Conservation (phyloP, 2,797 vertebrate species). For the Eurystomus glaucurus region DNA sequence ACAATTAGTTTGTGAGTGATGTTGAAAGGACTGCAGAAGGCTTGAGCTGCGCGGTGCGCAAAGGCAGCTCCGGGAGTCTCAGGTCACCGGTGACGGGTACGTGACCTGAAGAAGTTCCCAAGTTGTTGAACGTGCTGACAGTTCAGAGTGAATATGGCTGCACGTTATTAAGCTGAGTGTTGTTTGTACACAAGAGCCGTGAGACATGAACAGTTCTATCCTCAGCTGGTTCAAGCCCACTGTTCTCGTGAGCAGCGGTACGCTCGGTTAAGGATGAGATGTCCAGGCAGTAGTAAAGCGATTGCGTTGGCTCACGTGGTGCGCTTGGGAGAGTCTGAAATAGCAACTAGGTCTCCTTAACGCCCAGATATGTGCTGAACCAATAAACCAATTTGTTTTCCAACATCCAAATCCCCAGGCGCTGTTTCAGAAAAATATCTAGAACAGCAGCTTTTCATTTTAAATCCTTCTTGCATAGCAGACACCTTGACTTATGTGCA, state of each 20-base stretch:
- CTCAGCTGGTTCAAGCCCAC: background rate
- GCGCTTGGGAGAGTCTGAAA: background rate
- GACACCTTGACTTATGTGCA: background rate
- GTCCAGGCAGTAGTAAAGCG: accelerated
- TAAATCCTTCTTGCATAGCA: background rate
- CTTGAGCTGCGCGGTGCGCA: background rate
- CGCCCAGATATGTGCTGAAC: background rate
- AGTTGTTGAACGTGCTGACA: background rate
- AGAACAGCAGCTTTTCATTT: slow-evolving; percentile 11
- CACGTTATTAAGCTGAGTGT: background rate
- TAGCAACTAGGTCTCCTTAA: background rate
- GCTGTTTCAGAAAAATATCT: background rate
- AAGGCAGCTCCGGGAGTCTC: background rate
- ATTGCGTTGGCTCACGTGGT: background rate
- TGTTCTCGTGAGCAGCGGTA: accelerated
- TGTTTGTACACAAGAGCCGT: background rate
- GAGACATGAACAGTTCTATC: background rate
- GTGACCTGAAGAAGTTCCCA: background rate
- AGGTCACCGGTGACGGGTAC: accelerated
- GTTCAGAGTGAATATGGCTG: background rate
- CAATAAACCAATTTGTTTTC: slow-evolving; percentile 14
- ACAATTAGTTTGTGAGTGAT: background rate
- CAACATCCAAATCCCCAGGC: background rate
- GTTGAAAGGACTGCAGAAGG: background rate
- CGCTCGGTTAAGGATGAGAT: accelerated